Evolutionary conservation across 1,140 invertebrate species (phyloP), one percentile per base, ranked within the genome.

Genomic region (Micrasema minimum): DNA sequence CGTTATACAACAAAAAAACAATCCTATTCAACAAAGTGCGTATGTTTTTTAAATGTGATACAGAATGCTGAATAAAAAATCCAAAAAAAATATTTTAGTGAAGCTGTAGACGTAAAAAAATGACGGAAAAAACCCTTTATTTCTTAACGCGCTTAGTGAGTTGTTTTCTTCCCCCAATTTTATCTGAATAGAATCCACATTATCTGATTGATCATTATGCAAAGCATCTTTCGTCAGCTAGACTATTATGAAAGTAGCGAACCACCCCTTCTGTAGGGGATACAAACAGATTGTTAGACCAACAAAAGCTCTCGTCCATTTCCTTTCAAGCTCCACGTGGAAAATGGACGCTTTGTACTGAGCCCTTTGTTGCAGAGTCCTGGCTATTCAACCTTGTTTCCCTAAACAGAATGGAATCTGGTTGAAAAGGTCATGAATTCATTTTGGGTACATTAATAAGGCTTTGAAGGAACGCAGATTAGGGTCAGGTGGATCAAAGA

Each of bases 401-500:
- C 59, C 50, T 35, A 57, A 59, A 64, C 57, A 72, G 66, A 72
- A 72, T 72, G 43, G 71, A 12, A 37, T 46, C 48, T 66, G 45
- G 71, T 59, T 72, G 66, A 72, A 68, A 72, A 72, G 71, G 66
- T 64, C 71, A 41, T 53, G 71, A 66, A 68, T 72, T 72, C 71
- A 72, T 72, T 72, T n/a, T 72, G 71, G 66, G 66, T 64, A 72
- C 69, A 69, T 72, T 72, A 72, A 72, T 72, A 72, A 69, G 57
- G 66, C 71, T 65, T 50, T 37, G 53, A 37, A 57, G 53, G 26
- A 57, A 51, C 18, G 50, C 31, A 57, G 53, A 57, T 37, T 51
- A 51, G 53, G 53, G 53, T 57, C 53, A 57, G 53, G 53, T 57
- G 53, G 31, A 35, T 51, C 53, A 37, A 37, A 37, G 53, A 37